Evolutionary conservation across 2,888 invertebrate species (phyloP).

Genomic region (Machimus atricapillus): DNA sequence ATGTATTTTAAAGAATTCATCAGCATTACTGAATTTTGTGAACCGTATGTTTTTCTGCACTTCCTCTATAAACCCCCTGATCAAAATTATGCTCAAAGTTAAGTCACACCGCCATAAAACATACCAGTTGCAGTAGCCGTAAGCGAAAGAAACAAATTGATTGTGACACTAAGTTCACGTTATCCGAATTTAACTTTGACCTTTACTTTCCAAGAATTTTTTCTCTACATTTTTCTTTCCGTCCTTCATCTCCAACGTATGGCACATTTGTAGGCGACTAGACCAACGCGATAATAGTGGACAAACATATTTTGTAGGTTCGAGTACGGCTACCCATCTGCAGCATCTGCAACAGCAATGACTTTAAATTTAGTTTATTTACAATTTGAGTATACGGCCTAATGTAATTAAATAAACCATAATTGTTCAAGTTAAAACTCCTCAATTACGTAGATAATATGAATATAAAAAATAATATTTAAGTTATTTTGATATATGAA

Average conservation of each 20-base stretch:
- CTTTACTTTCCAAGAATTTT: neutral
- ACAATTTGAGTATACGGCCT: neutral
- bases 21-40: no score
- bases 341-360: no score
- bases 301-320: neutral
- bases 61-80: no score
- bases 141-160: neutral
- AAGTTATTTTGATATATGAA: neutral
- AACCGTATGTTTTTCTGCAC: no score
- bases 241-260: neutral
- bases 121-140: neutral
- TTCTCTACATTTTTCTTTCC: neutral
- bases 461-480: neutral
- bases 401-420: neutral
- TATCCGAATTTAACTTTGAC: neutral
- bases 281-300: neutral
- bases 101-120: no score
- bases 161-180: neutral
- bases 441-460: neutral
- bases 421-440: neutral
- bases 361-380: neutral
- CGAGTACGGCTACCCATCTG: neutral
- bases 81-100: no score
- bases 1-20: no score
- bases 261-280: slow-evolving; percentile 12